phyloP scores from a whole-genome alignment of 2,113 vertebrate species.

The Hyperoodon ampullatus region DNA sequence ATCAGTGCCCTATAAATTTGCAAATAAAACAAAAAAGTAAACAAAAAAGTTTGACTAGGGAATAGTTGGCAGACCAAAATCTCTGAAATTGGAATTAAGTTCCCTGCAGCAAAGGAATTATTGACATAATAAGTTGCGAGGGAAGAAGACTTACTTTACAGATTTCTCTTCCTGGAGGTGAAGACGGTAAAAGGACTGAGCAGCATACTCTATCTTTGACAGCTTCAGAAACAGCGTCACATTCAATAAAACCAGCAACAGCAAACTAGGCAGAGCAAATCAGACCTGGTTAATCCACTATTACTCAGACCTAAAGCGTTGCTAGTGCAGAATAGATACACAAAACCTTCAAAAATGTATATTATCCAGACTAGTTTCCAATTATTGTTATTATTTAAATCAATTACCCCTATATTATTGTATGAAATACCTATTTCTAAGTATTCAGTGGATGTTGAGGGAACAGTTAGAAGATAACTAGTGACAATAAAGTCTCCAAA shows the following conservation, averaged over 20 bases:
- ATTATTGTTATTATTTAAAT: conserved; percentile 16
- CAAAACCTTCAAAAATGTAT: not conserved
- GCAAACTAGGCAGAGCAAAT: conserved; percentile 85
- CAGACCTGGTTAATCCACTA: conserved; percentile 33
- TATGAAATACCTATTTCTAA: conserved; percentile 4
- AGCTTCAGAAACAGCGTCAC: conserved; percentile 94
- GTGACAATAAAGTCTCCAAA: not conserved
- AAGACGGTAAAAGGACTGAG: conserved; percentile 90
- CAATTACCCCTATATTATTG: not conserved
- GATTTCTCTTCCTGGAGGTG: conserved; percentile 86
- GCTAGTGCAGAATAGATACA: not conserved
- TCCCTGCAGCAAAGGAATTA: conserved; percentile 1
- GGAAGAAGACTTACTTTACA: conserved; percentile 82
- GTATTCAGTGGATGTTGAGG: not conserved
- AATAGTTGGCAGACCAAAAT: not conserved
- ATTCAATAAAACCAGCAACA: conserved; percentile 94
- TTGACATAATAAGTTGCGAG: not conserved
- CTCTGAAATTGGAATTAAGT: conserved; percentile 27
- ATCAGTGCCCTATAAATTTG: not conserved
- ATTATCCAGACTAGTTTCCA: not conserved
- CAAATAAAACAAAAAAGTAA: conserved; percentile 50
- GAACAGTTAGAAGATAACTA: not conserved
- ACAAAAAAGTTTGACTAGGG: not conserved
- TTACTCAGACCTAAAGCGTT: not conserved
- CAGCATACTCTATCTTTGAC: conserved; percentile 95